phyloP scores from a whole-genome alignment of 2,888 invertebrate genomes.

The Cyrtodaria siliqua region DNA sequence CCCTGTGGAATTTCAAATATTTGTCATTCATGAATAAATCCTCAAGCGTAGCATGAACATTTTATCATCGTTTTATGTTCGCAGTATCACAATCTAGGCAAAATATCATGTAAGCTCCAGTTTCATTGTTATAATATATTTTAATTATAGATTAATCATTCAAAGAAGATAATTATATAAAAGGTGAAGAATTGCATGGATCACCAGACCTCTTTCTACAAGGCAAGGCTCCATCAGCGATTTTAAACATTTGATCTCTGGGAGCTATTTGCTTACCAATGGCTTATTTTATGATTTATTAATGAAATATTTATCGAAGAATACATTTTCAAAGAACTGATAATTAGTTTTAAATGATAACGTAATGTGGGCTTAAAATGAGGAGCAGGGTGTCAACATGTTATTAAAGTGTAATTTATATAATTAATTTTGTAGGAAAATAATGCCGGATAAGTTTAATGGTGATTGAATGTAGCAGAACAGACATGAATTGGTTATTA shows the following conservation, averaged over 20 bases:
- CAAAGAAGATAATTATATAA: neutral
- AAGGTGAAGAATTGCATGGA: slow-evolving; percentile 17
- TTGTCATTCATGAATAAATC: slow-evolving; percentile 54
- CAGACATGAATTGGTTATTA: no score
- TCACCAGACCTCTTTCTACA: slow-evolving; percentile 9
- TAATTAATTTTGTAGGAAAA: no score
- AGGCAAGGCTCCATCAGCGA: slow-evolving; percentile 12
- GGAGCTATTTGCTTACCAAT: slow-evolving; percentile 12
- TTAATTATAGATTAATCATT: no score
- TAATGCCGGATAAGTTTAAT: no score
- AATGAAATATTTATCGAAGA: neutral
- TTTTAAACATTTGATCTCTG: slow-evolving; percentile 8
- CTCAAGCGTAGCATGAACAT: slow-evolving; percentile 41
- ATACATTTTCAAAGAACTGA: no score
- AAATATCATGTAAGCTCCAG: slow-evolving; percentile 5
- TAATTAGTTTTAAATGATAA: no score
- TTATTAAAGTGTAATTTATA: no score
- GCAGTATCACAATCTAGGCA: slow-evolving; percentile 18
- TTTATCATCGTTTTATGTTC: slow-evolving; percentile 31
- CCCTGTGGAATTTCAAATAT: slow-evolving; percentile 51
- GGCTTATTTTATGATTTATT: slow-evolving; percentile 1
- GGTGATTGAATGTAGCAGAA: no score
- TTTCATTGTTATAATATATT: no score
- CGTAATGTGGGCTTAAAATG: no score
- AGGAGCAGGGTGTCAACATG: no score